A percentile compares a stretch with the other conserved stretches of the same genome.
Evolutionary conservation across 2,797 vertebrate genomes (phyloP).

Genomic region (Bufotes viridis): DNA sequence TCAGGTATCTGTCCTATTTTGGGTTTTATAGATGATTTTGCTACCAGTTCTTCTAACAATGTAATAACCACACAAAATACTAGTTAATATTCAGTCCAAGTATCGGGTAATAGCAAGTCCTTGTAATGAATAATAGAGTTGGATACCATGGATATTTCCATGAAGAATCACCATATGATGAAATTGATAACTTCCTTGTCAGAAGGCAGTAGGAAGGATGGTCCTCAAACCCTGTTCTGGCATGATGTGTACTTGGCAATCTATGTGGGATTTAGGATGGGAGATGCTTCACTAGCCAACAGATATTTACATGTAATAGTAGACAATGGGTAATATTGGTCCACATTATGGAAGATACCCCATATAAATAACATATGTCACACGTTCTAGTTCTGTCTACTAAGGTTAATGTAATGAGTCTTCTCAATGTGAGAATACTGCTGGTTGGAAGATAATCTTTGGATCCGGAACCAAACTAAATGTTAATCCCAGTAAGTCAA

Average conservation of each 20-base stretch:
- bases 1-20: not conserved
- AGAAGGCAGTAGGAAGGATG: not conserved
- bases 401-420: not conserved
- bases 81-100: not conserved
- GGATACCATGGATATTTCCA: not conserved
- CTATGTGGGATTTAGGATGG: not conserved
- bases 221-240: not conserved
- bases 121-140: not conserved
- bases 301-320: not conserved
- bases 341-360: not conserved
- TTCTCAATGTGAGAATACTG: constrained; percentile 5
- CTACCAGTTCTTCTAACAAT: not conserved
- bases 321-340: not conserved
- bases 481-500: constrained; percentile 3
- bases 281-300: not conserved
- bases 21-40: not conserved
- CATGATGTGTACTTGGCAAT: not conserved
- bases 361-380: not conserved
- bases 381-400: not conserved
- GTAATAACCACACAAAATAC: not conserved
- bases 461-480: not conserved
- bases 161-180: not conserved
- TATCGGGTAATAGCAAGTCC: not conserved
- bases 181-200: not conserved
- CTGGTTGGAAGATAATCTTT: constrained; percentile 1